These are phyloP conservation scores for Carassius gibelio DNA, from an alignment of 2,113 vertebrate genomes.

Conservation along the genomic window DNA sequence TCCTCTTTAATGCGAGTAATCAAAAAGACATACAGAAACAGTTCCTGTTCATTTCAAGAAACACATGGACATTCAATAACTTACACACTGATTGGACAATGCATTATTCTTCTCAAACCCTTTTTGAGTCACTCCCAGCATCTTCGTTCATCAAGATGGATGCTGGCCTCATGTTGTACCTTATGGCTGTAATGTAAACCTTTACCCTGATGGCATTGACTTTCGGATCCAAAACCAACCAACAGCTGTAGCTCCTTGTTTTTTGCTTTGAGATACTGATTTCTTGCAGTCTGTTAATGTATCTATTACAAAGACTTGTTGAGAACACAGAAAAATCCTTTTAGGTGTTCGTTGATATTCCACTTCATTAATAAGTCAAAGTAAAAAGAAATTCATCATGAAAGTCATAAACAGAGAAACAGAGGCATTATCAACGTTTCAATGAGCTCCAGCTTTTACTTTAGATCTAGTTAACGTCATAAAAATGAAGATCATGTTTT, in stretches of 20 bases:
- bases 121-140: neutral
- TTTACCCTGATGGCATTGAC: neutral
- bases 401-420: neutral
- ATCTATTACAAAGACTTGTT: neutral
- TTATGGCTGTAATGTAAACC: neutral
- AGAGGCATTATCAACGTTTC: neutral
- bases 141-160: neutral
- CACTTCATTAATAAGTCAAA: neutral
- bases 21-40: constrained; percentile 19
- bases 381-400: neutral
- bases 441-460: neutral
- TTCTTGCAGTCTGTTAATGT: neutral
- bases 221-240: neutral
- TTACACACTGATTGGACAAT: neutral
- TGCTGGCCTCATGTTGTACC: neutral
- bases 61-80: neutral
- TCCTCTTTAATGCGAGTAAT: constrained; percentile 60
- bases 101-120: neutral
- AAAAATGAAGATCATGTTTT: neutral
- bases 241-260: neutral
- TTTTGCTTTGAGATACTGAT: neutral
- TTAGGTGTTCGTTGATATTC: neutral
- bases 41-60: neutral
- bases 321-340: no score
- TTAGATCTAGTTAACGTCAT: neutral